phyloP scores from a whole-genome alignment of 2,888 invertebrate species.

The Candidula unifasciata region DNA sequence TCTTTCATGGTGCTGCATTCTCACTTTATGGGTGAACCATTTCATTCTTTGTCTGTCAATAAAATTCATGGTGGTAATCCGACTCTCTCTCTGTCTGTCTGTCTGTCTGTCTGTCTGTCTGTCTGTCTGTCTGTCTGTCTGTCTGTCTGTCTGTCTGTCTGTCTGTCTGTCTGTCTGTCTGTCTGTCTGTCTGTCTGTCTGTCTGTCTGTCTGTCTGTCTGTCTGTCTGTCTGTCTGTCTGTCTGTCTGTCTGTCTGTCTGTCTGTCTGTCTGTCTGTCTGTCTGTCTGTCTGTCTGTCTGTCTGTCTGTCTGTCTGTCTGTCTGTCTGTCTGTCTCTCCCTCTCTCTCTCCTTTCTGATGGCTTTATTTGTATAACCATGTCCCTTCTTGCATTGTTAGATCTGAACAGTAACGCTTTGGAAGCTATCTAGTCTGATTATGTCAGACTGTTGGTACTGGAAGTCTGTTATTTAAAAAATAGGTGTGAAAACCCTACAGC shows the following conservation, averaged over 20 bases:
- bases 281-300: slow-evolving; percentile 32
- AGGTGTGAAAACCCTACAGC: too few species aligned
- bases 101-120: slow-evolving; percentile 3
- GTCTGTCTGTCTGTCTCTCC: slow-evolving; percentile 12
- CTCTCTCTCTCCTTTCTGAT: too few species aligned
- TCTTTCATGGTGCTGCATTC: too few species aligned
- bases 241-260: too few species aligned
- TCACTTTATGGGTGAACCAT: too few species aligned
- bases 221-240: too few species aligned
- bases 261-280: neutral
- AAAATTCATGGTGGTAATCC: neutral
- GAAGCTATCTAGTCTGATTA: too few species aligned
- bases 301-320: slow-evolving; percentile 43
- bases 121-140: neutral
- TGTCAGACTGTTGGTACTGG: too few species aligned
- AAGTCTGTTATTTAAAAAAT: too few species aligned
- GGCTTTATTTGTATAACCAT: too few species aligned
- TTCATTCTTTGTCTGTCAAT: neutral
- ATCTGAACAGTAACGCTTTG: too few species aligned
- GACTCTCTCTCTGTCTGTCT: slow-evolving; percentile 10
- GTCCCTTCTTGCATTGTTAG: too few species aligned
- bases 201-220: neutral
- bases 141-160: neutral
- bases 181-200: neutral
- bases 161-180: neutral